Evolutionary conservation across 53 echinoderm and acorn worm species (phyloP).

Genomic region (Astropecten irregularis): DNA sequence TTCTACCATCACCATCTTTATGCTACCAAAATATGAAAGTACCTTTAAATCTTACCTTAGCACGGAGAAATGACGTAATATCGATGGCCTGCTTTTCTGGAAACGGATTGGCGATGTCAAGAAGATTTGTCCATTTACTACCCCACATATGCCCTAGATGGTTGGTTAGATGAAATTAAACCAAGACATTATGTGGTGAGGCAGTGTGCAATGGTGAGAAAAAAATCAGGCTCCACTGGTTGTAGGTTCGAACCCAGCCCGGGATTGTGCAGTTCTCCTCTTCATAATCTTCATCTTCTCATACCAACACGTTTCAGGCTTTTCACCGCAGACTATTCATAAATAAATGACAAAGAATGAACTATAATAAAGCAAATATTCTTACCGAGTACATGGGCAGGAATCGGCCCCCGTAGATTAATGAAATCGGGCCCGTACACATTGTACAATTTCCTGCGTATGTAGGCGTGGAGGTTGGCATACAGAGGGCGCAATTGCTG

Average conservation of each 20-base stretch:
- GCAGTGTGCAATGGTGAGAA: no score
- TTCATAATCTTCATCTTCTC: no score
- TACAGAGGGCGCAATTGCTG: constrained; percentile 66
- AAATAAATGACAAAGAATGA: no score
- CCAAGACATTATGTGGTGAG: no score
- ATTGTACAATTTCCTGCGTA: constrained; percentile 71
- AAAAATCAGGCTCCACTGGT: no score
- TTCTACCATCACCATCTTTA: no score
- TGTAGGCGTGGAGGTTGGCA: constrained; percentile 78
- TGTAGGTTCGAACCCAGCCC: no score
- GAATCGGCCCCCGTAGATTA: constrained; percentile 74
- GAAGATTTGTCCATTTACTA: constrained; percentile 60
- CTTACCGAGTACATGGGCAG: constrained; percentile 81
- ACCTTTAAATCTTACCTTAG: constrained; percentile 74
- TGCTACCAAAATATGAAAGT: no score
- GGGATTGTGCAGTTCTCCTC: no score
- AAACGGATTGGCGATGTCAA: constrained; percentile 67
- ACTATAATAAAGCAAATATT: no score
- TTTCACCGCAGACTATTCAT: no score
- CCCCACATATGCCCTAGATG: constrained; percentile 85
- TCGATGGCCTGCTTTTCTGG: constrained; percentile 66
- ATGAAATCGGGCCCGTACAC: constrained; percentile 70
- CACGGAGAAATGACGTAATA: constrained; percentile 44
- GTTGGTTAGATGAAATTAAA: not conserved
- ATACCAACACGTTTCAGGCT: no score